Evolutionary conservation across 2,888 invertebrate genomes (phyloP).

Genomic region (Agonopterix subpropinquella): DNA sequence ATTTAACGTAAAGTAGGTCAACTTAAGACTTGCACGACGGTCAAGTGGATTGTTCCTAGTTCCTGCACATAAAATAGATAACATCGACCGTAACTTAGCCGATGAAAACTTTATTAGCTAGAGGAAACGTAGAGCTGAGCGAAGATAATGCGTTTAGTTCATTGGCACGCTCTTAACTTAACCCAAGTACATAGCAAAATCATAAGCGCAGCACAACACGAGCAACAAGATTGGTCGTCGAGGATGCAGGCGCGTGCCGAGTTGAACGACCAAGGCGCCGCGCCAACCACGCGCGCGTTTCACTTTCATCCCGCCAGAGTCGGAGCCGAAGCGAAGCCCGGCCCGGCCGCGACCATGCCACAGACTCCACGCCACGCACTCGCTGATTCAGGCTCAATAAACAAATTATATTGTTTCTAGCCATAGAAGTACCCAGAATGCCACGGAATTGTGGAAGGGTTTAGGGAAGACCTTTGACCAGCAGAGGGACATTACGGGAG

Average conservation of each 20-base stretch:
- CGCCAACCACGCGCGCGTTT: slow-evolving; percentile 48
- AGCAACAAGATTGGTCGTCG: slow-evolving; percentile 36
- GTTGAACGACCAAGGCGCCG: slow-evolving; percentile 64
- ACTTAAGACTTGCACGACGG: too few relatives aligned
- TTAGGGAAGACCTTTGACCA: too few relatives aligned
- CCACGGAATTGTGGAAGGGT: too few relatives aligned
- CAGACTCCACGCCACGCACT: neutral
- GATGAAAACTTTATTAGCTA: too few relatives aligned
- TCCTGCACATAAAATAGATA: too few relatives aligned
- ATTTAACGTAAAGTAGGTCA: too few relatives aligned
- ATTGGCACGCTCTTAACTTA: neutral
- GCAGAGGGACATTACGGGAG: too few relatives aligned
- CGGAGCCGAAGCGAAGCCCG: slow-evolving; percentile 18
- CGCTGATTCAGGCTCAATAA: neutral
- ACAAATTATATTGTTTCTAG: neutral
- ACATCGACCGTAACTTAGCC: too few relatives aligned
- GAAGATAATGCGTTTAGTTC: too few relatives aligned
- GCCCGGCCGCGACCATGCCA: neutral
- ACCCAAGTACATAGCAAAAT: slow-evolving; percentile 25
- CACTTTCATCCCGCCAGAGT: slow-evolving; percentile 60
- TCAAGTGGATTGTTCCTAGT: too few relatives aligned
- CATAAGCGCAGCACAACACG: slow-evolving; percentile 37
- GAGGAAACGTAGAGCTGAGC: too few relatives aligned
- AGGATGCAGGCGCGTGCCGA: slow-evolving; percentile 69
- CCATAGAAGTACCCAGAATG: too few relatives aligned